These are phyloP conservation scores for Drosophila nigromelanica DNA, from an alignment of 1,140 invertebrate species.

Conservation along the genomic window DNA sequence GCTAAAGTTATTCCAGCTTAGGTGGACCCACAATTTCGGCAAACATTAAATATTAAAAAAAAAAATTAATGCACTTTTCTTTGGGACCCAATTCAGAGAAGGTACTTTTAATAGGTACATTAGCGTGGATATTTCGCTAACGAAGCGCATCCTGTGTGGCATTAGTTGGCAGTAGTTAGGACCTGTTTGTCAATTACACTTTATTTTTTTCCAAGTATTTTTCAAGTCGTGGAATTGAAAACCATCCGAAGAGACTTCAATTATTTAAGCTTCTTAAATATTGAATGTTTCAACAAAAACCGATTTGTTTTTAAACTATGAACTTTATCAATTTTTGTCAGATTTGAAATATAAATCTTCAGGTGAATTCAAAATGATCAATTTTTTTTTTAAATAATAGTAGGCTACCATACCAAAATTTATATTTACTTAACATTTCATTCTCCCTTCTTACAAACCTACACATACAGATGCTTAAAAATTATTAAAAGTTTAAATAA, in stretches of 20 bases:
- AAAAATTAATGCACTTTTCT: slow-evolving; percentile 26
- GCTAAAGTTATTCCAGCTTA: slow-evolving; percentile 17
- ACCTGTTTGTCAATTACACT: background rate
- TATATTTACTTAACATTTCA: too few species aligned
- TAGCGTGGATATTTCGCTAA: slow-evolving; percentile 31
- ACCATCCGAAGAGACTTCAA: too few species aligned
- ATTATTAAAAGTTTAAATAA: background rate
- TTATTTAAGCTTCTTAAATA: too few species aligned
- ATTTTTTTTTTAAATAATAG: background rate
- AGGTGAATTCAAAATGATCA: background rate
- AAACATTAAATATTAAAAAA: slow-evolving; percentile 45
- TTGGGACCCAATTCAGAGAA: slow-evolving; percentile 15
- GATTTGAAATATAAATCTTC: too few species aligned
- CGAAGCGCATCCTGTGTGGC: slow-evolving; percentile 35
- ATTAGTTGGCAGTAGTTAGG: slow-evolving; percentile 24
- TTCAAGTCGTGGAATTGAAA: background rate
- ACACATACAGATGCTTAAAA: background rate
- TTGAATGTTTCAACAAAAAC: too few species aligned
- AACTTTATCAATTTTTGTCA: too few species aligned
- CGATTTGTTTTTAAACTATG: too few species aligned
- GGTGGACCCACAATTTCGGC: slow-evolving; percentile 23
- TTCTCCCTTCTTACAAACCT: too few species aligned
- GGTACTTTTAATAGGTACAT: slow-evolving; percentile 29
- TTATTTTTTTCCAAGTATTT: background rate
- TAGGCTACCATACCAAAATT: background rate